These are phyloP conservation scores for Amphimallon solstitiale DNA, from an alignment of 2,888 invertebrate genomes.

Conservation along the genomic window DNA sequence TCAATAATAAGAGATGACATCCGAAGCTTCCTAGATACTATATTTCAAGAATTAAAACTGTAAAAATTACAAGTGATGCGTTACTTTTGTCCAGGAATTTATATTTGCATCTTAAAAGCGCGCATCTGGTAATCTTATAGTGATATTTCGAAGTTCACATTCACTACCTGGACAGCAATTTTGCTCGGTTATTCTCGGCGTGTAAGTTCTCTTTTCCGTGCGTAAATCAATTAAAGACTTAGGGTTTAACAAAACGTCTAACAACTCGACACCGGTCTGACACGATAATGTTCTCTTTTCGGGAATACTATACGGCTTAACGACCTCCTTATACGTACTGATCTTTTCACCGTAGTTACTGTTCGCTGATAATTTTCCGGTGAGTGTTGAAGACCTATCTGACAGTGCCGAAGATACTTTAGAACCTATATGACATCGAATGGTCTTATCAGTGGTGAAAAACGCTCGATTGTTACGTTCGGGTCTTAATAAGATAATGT, in stretches of 20 bases:
- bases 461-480: conserved; percentile 80
- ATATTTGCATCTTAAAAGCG: no score
- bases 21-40: no score
- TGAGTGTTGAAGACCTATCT: conserved; percentile 57
- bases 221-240: conserved; percentile 51
- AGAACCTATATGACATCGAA: conserved; percentile 75
- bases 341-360: conserved; percentile 56
- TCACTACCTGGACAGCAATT: conserved; percentile 59
- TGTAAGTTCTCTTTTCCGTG: conserved; percentile 42
- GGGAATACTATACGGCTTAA: conserved; percentile 40
- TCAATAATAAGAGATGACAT: no score
- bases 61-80: no score
- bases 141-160: conserved; percentile 63
- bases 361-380: conserved; percentile 9
- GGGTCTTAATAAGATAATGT: conserved; percentile 78
- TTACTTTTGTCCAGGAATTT: no score
- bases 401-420: conserved; percentile 62
- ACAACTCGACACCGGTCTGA: conserved; percentile 61
- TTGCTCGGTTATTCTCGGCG: conserved; percentile 56
- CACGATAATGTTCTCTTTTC: conserved; percentile 61
- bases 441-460: conserved; percentile 78
- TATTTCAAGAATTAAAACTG: no score
- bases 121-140: conserved; percentile 56
- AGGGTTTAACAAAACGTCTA: conserved; percentile 58
- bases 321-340: conserved; percentile 47